Evolutionary conservation across 2,797 vertebrate species (phyloP).

Genomic region (Tokudaia muenninki): DNA sequence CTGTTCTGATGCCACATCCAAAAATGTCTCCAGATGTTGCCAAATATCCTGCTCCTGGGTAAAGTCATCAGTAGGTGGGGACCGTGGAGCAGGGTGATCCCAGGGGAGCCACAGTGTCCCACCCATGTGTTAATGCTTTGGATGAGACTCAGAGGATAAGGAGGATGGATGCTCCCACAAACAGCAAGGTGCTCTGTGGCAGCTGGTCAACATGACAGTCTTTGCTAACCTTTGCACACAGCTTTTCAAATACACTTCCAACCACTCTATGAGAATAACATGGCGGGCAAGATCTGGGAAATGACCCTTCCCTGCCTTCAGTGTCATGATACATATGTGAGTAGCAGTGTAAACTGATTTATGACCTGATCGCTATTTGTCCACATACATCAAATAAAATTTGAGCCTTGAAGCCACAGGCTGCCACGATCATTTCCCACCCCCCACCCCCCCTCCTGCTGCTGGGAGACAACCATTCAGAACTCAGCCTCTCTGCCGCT

Average conservation of each 20-base stretch:
- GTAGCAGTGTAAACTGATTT: constrained; percentile 18
- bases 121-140: background rate
- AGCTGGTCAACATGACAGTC: background rate
- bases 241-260: background rate
- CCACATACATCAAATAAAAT: constrained; percentile 61
- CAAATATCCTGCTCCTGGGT: background rate
- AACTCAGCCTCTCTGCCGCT: constrained; percentile 33
- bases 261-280: background rate
- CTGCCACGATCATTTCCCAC: constrained; percentile 14
- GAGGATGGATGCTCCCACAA: fast-evolving
- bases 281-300: background rate
- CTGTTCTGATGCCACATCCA: background rate
- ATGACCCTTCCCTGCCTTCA: background rate
- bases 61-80: background rate
- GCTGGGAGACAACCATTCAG: constrained; percentile 76
- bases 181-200: background rate
- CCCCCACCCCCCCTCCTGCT: constrained; percentile 33
- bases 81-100: background rate
- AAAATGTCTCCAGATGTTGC: background rate
- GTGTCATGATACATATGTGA: background rate
- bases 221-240: background rate
- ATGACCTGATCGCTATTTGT: constrained; percentile 38
- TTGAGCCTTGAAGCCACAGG: constrained; percentile 13
- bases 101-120: background rate
- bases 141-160: background rate